Conservation (phyloP, 2,888 invertebrate genomes). For the Busseola fusca region DNA sequence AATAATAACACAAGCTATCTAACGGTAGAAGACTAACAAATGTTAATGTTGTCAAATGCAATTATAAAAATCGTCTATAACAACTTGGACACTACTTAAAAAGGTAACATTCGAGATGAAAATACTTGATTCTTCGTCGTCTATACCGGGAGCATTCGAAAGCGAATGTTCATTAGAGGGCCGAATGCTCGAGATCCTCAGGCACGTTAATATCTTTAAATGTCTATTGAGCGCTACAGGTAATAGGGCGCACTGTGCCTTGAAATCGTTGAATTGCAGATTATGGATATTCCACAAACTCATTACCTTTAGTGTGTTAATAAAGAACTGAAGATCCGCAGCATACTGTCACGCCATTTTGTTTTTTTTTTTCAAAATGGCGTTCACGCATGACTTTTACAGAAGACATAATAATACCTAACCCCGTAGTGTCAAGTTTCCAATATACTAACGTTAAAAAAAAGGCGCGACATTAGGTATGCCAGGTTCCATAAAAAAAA, state of each 20-base stretch:
- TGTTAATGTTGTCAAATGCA: constrained; percentile 73
- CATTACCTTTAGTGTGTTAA: neutral
- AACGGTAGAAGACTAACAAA: constrained; percentile 71
- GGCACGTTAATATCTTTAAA: neutral
- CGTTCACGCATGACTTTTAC: too few relatives aligned
- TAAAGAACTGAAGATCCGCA: neutral
- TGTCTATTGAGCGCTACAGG: neutral
- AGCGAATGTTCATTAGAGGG: neutral
- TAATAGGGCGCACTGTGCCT: neutral
- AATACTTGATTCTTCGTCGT: constrained; percentile 24
- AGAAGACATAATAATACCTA: neutral
- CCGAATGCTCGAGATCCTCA: constrained; percentile 1
- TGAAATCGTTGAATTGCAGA: neutral
- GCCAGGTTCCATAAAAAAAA: neutral
- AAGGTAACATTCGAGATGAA: constrained; percentile 45
- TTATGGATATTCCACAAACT: neutral
- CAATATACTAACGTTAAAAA: neutral
- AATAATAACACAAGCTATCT: constrained; percentile 81
- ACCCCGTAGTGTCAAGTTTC: neutral
- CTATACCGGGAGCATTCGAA: neutral
- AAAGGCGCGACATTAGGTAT: neutral
- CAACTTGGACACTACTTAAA: constrained; percentile 51
- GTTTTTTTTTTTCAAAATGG: neutral
- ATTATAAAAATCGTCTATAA: constrained; percentile 67
- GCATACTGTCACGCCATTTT: neutral